Evolutionary conservation across 2,888 invertebrate species (phyloP).

Genomic region (Sesia bembeciformis): DNA sequence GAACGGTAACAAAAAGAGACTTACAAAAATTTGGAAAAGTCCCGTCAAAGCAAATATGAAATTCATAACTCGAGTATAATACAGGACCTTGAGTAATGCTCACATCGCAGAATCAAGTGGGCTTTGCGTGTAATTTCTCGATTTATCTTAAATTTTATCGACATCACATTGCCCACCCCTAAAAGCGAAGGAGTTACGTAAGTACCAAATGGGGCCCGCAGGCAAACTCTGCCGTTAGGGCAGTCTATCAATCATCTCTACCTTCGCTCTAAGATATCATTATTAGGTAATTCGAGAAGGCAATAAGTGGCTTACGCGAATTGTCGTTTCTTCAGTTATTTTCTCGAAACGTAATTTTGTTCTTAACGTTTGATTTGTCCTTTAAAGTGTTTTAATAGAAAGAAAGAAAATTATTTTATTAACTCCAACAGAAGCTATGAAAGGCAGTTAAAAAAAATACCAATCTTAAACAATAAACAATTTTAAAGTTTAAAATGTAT

Average conservation of each 20-base stretch:
- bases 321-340: constrained; percentile 9
- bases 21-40: no score
- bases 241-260: constrained; percentile 28
- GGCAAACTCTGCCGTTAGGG: constrained; percentile 1
- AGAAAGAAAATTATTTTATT: no score
- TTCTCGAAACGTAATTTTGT: not conserved
- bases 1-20: no score
- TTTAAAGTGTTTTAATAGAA: no score
- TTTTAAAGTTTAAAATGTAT: no score
- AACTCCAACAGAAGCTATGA: no score
- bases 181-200: not conserved
- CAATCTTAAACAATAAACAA: no score
- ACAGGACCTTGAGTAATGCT: no score
- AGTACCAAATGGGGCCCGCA: constrained; percentile 5
- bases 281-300: constrained; percentile 27
- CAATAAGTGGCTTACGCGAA: constrained; percentile 26
- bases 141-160: constrained; percentile 3
- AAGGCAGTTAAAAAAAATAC: no score
- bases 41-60: no score
- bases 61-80: no score
- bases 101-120: no score
- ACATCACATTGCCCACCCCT: not conserved
- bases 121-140: constrained; percentile 6
- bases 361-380: not conserved
- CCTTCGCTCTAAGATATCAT: constrained; percentile 14